Evolutionary conservation across 2,888 invertebrate genomes (phyloP).

Genomic region (Ornithoptera priamus): DNA sequence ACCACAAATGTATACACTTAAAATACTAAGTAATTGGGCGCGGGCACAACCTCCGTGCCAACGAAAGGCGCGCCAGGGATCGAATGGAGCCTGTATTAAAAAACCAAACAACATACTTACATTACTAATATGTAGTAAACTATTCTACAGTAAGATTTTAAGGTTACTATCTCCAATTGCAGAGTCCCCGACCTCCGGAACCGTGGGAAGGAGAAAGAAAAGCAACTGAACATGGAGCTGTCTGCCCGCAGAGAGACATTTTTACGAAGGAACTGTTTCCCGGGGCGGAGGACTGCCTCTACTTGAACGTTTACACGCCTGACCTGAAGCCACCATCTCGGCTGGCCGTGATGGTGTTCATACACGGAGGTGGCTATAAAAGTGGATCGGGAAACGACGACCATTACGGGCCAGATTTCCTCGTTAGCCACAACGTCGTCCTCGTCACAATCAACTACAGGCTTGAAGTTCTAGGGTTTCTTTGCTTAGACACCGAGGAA

Average conservation of each 20-base stretch:
- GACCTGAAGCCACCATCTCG: conserved; percentile 37
- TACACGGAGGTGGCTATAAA: conserved; percentile 53
- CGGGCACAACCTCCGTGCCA: too few species aligned
- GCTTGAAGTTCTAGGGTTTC: conserved; percentile 52
- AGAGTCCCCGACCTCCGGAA: conserved; percentile 48
- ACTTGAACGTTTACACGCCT: conserved; percentile 58
- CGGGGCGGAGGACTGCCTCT: conserved; percentile 57
- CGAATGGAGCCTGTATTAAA: too few species aligned
- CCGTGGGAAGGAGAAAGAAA: conserved; percentile 53
- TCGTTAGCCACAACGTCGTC: conserved; percentile 48
- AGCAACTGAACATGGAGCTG: conserved; percentile 47
- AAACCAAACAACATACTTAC: too few species aligned
- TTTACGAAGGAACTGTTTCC: conserved; percentile 35
- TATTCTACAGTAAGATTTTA: neutral
- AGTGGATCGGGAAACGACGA: conserved; percentile 50
- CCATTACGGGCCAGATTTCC: conserved; percentile 51
- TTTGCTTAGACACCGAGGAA: conserved; percentile 50
- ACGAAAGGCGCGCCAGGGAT: too few species aligned
- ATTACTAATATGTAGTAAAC: too few species aligned
- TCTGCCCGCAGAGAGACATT: conserved; percentile 49
- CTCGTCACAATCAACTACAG: conserved; percentile 60
- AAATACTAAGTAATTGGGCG: too few species aligned
- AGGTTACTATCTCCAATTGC: conserved; percentile 27
- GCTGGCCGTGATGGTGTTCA: conserved; percentile 54
- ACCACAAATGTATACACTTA: too few species aligned